Conservation (phyloP, 1,140 invertebrate species). For the Drosophila albomicans region DNA sequence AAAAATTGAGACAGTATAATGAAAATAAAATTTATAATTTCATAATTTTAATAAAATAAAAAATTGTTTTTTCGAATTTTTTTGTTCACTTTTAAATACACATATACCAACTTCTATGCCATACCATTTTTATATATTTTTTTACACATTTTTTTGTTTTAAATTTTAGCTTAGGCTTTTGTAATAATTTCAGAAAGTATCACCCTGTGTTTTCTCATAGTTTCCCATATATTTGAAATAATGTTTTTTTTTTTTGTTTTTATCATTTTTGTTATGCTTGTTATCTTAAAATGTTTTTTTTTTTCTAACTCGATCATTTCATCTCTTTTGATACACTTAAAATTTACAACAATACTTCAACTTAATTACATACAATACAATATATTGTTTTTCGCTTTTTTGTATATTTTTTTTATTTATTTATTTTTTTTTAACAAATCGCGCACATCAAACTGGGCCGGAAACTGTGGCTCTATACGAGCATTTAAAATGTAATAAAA, state of each 20-base stretch:
- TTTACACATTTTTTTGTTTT: constrained; percentile 48
- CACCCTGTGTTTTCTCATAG: constrained; percentile 84
- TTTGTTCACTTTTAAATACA: constrained; percentile 63
- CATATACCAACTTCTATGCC: constrained; percentile 69
- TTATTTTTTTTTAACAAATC: constrained; percentile 66
- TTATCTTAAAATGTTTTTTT: constrained; percentile 63
- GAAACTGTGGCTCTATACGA: constrained; percentile 51
- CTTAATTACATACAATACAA: constrained; percentile 65
- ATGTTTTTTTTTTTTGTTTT: constrained; percentile 55
- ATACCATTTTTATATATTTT: constrained; percentile 48
- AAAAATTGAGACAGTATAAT: constrained; percentile 40
- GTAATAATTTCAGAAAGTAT: constrained; percentile 84
- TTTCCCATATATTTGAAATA: constrained; percentile 59
- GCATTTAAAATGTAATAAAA: constrained; percentile 54
- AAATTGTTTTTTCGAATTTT: constrained; percentile 43
- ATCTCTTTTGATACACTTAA: constrained; percentile 64
- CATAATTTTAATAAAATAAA: constrained; percentile 41
- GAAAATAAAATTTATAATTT: constrained; percentile 21
- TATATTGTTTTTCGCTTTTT: constrained; percentile 29
- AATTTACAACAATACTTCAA: constrained; percentile 80
- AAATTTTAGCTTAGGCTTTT: constrained; percentile 55
- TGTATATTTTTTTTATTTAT: constrained; percentile 11
- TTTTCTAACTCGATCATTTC: constrained; percentile 25
- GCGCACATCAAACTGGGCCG: constrained; percentile 68
- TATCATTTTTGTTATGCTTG: constrained; percentile 35